These are phyloP conservation scores for Hyphantria cunea DNA, from an alignment of 1,140 invertebrate species.

Conservation along the genomic window DNA sequence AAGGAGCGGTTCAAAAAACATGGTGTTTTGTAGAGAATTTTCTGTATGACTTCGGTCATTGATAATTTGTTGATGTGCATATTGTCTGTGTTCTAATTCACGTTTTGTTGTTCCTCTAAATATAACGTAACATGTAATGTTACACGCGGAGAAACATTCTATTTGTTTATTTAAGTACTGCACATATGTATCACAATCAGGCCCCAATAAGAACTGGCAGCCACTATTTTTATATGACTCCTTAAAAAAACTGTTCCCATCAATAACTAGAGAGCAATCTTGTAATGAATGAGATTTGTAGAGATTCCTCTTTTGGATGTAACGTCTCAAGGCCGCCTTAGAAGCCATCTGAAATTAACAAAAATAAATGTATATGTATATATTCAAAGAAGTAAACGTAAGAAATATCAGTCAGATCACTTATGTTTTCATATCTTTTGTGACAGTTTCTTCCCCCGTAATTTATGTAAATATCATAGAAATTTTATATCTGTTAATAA, in stretches of 20 bases:
- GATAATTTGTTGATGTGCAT: constrained; percentile 38
- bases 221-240: constrained; percentile 33
- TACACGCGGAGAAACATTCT: constrained; percentile 19
- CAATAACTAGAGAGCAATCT: constrained; percentile 36
- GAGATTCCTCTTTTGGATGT: neutral
- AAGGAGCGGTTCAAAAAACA: constrained; percentile 39
- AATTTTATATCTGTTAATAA: too few relatives aligned
- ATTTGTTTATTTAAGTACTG: constrained; percentile 35
- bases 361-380: constrained; percentile 5
- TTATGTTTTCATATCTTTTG: too few relatives aligned
- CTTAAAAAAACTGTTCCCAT: constrained; percentile 40
- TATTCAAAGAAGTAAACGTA: too few relatives aligned
- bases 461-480: too few relatives aligned
- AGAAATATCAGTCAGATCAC: too few relatives aligned
- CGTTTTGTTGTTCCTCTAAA: constrained; percentile 36
- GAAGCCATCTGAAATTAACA: constrained; percentile 6
- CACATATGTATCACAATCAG: constrained; percentile 43
- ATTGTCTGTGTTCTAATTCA: constrained; percentile 27
- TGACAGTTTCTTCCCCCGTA: too few relatives aligned
- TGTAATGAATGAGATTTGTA: neutral
- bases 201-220: constrained; percentile 35
- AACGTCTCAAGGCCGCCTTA: neutral
- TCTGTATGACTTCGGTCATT: constrained; percentile 17
- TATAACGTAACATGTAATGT: constrained; percentile 37
- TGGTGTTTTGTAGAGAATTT: constrained; percentile 13